Evolutionary conservation across 2,797 vertebrate genomes (phyloP), one percentile per base, ranked within the genome.

Genomic region (Pseudochromis fuscus): DNA sequence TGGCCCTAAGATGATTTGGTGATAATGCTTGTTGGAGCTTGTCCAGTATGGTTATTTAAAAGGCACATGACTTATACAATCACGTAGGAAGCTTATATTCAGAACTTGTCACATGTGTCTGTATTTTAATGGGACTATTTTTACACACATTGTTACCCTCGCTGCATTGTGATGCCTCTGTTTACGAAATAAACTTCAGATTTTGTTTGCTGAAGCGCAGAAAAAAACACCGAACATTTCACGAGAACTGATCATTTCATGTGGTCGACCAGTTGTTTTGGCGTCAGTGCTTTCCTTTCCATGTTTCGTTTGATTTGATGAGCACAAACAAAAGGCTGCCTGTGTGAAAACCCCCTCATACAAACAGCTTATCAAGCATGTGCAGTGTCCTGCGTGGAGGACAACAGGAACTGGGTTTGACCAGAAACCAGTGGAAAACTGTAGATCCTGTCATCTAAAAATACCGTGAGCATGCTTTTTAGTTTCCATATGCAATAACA

Each of bases 401-500:
- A 91, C 84, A 92, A 90, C 90, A 89, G 91, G 90, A 91, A 89
- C 61, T 88, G 81, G 82, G 79, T 84, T 85, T 85, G 69, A 79
- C 74, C 68, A 67, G 76, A 88, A 92, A 89, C 75, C 64, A 77
- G 46, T 87, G 88, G 83, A 87, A 92, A 89, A 86, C 78, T 70
- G 81, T 83, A 68, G 69, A 91, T 86, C 83, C 83, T 83, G 77
- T 84, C 76, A 76, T 88, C 89, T 91, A 92, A 91, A 93, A 92
- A 93, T 93, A 91, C 59, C 31, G 15, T 30, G 61, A 45, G 55
- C 55, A 80, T 75, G 74, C 67, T 77, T 69, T n/a, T 83, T 73
- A 60, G 28, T 67, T 57, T 68, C 51, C 57, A 12, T 56, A 28
- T 40, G 28, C 31, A 62, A 56, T 40, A 53, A 73, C 67, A 63